Conservation (phyloP, 2,797 vertebrate species). For the Poeciliopsis gracilis region DNA sequence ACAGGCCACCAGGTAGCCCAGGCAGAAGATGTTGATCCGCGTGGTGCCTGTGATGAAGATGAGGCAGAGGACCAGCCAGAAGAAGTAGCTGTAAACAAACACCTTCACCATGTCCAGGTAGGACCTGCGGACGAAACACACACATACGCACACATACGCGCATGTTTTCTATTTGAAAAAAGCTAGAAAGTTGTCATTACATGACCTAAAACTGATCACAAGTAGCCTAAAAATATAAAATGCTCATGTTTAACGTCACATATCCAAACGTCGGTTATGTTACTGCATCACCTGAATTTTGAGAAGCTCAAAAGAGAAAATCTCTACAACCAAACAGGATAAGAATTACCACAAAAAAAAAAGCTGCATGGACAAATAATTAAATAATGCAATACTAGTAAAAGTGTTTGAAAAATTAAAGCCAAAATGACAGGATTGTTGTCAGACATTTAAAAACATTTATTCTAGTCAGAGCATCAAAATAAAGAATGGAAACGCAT, state of each 20-base stretch:
- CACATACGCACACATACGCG: background rate
- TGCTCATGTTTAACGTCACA: too few relatives aligned
- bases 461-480: background rate
- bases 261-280: background rate
- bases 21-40: constrained; percentile 79
- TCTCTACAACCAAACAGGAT: background rate
- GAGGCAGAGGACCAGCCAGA: constrained; percentile 86
- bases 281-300: background rate
- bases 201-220: background rate
- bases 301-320: background rate
- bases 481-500: background rate
- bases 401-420: background rate
- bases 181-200: background rate
- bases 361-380: background rate
- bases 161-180: background rate
- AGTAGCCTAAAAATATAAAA: too few relatives aligned
- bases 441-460: background rate
- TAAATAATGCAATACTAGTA: background rate
- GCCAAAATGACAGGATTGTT: background rate
- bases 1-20: constrained; percentile 83
- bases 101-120: constrained; percentile 84
- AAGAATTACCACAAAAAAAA: background rate
- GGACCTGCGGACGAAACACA: constrained; percentile 63
- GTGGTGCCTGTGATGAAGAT: constrained; percentile 86
- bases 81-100: constrained; percentile 82